Evolutionary conservation across 2,888 invertebrate genomes (phyloP).

Genomic region (Ctenicera cuprea): DNA sequence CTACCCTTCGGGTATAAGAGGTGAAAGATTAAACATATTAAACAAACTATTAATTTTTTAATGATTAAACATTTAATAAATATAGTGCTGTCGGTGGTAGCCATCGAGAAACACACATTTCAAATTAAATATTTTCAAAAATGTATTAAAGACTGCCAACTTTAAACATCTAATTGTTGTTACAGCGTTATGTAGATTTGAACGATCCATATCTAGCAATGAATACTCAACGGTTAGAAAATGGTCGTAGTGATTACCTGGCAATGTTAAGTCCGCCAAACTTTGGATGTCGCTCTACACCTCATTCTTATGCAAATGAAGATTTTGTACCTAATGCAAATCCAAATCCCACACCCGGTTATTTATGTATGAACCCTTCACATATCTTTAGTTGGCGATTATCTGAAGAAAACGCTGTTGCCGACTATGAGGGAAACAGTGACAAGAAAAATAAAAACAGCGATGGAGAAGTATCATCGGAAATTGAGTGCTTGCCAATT

Average conservation of each 20-base stretch:
- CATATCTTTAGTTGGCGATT: constrained; percentile 77
- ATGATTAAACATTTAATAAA: too few species aligned
- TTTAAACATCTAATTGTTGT: constrained; percentile 45
- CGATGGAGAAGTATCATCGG: constrained; percentile 60
- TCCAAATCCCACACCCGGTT: constrained; percentile 72
- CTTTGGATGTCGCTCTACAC: constrained; percentile 79
- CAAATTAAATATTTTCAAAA: too few species aligned
- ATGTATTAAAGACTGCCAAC: too few species aligned
- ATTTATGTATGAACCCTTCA: constrained; percentile 79
- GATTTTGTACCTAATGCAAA: constrained; percentile 69
- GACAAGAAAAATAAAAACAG: constrained; percentile 60
- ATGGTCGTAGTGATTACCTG: constrained; percentile 82
- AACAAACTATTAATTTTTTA: too few species aligned
- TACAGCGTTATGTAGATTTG: constrained; percentile 90
- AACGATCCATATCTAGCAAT: constrained; percentile 86
- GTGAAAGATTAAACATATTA: too few species aligned
- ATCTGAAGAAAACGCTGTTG: constrained; percentile 72
- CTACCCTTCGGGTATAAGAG: too few species aligned
- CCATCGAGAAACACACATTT: too few species aligned
- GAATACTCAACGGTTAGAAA: constrained; percentile 77
- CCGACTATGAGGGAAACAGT: constrained; percentile 73
- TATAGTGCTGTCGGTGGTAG: too few species aligned
- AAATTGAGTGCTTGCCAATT: constrained; percentile 76
- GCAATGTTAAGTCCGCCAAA: constrained; percentile 88
- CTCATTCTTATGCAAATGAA: constrained; percentile 75